Percentiles rank a stretch among this genome's conserved stretches.
Conservation (phyloP, 2,888 invertebrate species). For the Melanophora roralis region DNA sequence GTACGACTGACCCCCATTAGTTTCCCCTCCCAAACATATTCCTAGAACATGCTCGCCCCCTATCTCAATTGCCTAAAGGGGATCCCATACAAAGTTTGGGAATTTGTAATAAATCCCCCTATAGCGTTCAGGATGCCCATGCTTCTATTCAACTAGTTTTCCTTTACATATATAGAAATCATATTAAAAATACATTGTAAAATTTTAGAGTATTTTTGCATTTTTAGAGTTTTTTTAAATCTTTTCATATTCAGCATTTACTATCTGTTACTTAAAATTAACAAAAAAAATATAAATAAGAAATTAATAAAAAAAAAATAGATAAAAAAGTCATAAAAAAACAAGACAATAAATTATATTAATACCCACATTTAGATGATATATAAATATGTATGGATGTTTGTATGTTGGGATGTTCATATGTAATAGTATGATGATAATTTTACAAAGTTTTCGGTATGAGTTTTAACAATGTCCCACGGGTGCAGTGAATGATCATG, state of each 20-base stretch:
- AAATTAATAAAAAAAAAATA: neutral
- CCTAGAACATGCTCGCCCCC: no score
- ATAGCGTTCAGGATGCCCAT: no score
- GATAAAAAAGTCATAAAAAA: neutral
- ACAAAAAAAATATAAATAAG: neutral
- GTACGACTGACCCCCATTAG: no score
- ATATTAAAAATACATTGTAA: neutral
- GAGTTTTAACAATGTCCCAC: constrained; percentile 32
- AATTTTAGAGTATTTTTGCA: neutral
- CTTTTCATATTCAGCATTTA: constrained; percentile 1
- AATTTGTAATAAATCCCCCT: no score
- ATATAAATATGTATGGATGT: neutral
- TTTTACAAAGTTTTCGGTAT: constrained; percentile 47
- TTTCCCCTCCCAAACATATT: no score
- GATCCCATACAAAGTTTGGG: no score
- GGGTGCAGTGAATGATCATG: constrained; percentile 6
- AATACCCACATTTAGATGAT: constrained; percentile 51
- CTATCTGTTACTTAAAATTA: neutral
- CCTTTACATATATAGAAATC: no score
- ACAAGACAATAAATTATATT: neutral
- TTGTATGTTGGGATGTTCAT: constrained; percentile 19
- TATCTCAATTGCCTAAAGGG: no score
- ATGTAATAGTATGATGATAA: constrained; percentile 25
- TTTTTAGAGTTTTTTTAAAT: neutral
- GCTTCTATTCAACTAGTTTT: no score